Evolutionary conservation across 2,888 invertebrate genomes (phyloP).

Genomic region (Cephonodes hylas): DNA sequence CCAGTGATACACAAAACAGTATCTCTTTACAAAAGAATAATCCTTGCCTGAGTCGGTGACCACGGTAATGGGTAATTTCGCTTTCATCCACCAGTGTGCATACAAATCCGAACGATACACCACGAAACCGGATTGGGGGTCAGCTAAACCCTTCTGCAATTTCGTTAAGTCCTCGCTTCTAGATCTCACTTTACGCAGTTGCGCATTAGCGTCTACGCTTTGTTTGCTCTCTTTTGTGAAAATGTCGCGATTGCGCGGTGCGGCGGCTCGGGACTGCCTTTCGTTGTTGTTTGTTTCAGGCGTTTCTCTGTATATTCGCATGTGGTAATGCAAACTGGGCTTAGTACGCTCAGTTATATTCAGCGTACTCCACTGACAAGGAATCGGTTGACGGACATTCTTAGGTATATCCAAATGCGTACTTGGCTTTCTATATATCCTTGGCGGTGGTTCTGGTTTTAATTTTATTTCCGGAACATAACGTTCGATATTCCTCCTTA

Average conservation of each 20-base stretch:
- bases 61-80: slow-evolving; percentile 86
- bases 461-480: slow-evolving; percentile 68
- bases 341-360: slow-evolving; percentile 73
- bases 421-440: slow-evolving; percentile 71
- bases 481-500: slow-evolving; percentile 64
- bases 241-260: slow-evolving; percentile 60
- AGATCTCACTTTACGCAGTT: slow-evolving; percentile 62
- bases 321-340: slow-evolving; percentile 76
- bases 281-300: slow-evolving; percentile 40
- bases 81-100: slow-evolving; percentile 97
- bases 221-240: slow-evolving; percentile 50
- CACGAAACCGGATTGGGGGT: slow-evolving; percentile 70
- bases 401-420: slow-evolving; percentile 72
- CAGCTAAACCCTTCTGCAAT: slow-evolving; percentile 65
- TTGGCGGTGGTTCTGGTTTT: slow-evolving; percentile 73
- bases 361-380: slow-evolving; percentile 75
- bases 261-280: slow-evolving; percentile 57
- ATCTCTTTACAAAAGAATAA: slow-evolving; percentile 79
- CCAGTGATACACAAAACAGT: slow-evolving; percentile 79
- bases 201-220: slow-evolving; percentile 35
- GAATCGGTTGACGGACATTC: slow-evolving; percentile 66
- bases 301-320: slow-evolving; percentile 73
- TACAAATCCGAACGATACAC: slow-evolving; percentile 92
- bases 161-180: slow-evolving; percentile 75
- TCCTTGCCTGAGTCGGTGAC: slow-evolving; percentile 83